Conservation (phyloP, 2,113 vertebrate genomes). For the Petromus typicus region DNA sequence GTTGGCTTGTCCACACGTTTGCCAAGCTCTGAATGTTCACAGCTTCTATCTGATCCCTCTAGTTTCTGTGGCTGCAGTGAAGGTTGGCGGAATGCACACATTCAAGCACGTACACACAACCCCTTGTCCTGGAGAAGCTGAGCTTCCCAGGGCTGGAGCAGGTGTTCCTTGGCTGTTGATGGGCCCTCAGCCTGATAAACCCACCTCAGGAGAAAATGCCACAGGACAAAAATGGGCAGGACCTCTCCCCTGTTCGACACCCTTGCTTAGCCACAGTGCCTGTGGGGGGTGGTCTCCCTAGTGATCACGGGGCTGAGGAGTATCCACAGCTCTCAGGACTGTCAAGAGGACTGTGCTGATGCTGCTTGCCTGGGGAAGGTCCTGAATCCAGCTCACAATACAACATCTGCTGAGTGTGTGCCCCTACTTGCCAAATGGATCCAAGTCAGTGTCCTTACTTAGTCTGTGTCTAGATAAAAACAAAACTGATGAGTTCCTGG, state of each 20-base stretch:
- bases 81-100: neutral
- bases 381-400: neutral
- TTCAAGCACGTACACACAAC: accelerated
- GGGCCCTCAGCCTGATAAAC: neutral
- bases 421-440: neutral
- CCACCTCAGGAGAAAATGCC: neutral
- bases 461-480: neutral
- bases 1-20: neutral
- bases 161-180: accelerated
- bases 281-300: neutral
- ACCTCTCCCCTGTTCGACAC: accelerated
- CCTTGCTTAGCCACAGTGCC: neutral
- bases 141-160: neutral
- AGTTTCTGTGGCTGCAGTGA: neutral
- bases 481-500: neutral
- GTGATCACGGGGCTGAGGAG: too few species aligned
- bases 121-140: neutral
- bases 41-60: neutral
- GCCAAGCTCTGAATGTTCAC: neutral
- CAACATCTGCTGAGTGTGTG: neutral
- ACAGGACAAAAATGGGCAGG: too few species aligned
- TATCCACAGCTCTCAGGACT: too few species aligned
- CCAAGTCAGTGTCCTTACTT: neutral
- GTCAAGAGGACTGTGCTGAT: neutral
- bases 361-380: neutral